Conservation (phyloP, 2,888 invertebrate species). For the Anorthoa munda region DNA sequence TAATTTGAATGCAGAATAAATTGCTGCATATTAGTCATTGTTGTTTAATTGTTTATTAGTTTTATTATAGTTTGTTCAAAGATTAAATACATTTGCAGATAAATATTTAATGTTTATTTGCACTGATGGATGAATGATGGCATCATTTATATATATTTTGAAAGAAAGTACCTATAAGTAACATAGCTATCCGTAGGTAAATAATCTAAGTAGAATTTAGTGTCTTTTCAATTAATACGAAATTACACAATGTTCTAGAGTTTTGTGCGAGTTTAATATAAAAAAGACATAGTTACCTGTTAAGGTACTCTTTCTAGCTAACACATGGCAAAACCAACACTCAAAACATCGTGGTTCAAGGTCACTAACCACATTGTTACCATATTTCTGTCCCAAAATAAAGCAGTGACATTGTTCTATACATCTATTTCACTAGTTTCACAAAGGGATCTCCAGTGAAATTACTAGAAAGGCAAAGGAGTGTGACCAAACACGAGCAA, state of each 20-base stretch:
- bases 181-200: background rate
- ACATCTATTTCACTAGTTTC: background rate
- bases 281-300: constrained; percentile 17
- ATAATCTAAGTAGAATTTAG: background rate
- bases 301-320: constrained; percentile 12
- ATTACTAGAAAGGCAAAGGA: constrained; percentile 37
- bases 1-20: constrained; percentile 1
- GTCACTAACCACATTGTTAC: constrained; percentile 45
- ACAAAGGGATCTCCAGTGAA: background rate
- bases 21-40: rapidly evolving
- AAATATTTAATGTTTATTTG: background rate
- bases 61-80: background rate
- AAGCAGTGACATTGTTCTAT: background rate
- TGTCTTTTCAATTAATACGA: background rate
- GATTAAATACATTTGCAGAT: background rate
- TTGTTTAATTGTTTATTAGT: too few species aligned
- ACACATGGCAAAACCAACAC: constrained; percentile 50
- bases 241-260: background rate
- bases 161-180: background rate
- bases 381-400: constrained; percentile 5
- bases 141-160: background rate
- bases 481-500: constrained; percentile 46
- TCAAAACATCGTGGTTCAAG: constrained; percentile 56
- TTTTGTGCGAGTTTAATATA: background rate
- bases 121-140: background rate